phyloP scores from a whole-genome alignment of 2,797 vertebrate genomes.

The Falco novaeseelandiae region DNA sequence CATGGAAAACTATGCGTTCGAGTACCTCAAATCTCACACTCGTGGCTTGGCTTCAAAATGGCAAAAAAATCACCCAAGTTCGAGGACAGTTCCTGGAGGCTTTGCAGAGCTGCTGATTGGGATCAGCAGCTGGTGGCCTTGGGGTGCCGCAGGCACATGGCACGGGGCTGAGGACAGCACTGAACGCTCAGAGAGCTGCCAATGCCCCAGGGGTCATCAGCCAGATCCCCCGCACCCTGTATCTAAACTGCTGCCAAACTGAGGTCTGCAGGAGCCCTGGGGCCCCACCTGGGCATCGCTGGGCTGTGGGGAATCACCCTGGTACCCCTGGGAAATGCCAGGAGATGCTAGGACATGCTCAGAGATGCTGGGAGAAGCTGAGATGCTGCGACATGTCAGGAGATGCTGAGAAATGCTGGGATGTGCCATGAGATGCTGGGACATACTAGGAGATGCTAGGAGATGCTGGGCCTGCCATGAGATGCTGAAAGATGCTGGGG shows the following conservation, averaged over 20 bases:
- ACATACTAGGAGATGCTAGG: background rate
- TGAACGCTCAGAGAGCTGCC: rapidly evolving
- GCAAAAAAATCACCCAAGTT: background rate
- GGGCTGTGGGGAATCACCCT: background rate
- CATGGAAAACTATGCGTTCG: rapidly evolving
- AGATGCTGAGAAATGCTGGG: background rate
- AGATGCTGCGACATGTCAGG: background rate
- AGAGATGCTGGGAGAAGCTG: background rate
- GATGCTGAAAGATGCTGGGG: too few species aligned
- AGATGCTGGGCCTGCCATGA: background rate
- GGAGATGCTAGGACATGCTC: background rate
- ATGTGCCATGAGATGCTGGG: background rate
- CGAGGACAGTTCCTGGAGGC: background rate
- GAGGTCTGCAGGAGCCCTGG: background rate
- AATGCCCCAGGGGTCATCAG: rapidly evolving
- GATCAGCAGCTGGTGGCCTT: rapidly evolving
- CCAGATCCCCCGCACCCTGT: rapidly evolving
- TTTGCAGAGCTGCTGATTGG: background rate
- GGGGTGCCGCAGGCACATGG: rapidly evolving
- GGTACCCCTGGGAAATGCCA: background rate
- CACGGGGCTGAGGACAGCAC: background rate
- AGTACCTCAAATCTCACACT: background rate
- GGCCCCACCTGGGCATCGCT: rapidly evolving
- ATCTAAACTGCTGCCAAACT: background rate
- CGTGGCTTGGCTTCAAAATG: background rate